A percentile compares a stretch with the other conserved stretches of the same genome.
phyloP scores from a whole-genome alignment of 2,888 invertebrate species.

The Drymonia ruficornis region DNA sequence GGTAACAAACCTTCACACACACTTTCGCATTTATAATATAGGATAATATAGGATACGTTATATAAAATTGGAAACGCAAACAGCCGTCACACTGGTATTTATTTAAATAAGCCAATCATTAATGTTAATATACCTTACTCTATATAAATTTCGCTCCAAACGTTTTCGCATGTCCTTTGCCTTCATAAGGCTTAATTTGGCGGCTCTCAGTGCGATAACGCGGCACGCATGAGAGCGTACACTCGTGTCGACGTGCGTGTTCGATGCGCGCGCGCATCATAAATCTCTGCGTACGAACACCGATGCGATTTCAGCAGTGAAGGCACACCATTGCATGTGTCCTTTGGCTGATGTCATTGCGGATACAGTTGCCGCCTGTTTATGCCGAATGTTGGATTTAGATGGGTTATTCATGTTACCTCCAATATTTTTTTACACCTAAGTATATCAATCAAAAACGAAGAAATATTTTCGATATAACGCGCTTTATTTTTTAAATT shows the following conservation, averaged over 20 bases:
- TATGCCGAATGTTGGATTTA: slow-evolving; percentile 10
- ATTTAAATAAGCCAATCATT: slow-evolving; percentile 8
- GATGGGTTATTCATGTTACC: too few species aligned
- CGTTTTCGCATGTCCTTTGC: slow-evolving; percentile 58
- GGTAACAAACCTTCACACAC: too few species aligned
- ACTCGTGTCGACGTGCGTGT: slow-evolving; percentile 62
- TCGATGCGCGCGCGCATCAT: slow-evolving; percentile 61
- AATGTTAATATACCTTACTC: slow-evolving; percentile 11
- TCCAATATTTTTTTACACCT: too few species aligned
- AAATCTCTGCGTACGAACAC: slow-evolving; percentile 52
- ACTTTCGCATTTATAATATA: too few species aligned
- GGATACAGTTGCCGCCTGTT: slow-evolving; percentile 27
- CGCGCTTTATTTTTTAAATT: too few species aligned
- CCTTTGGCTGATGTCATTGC: slow-evolving; percentile 29
- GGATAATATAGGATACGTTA: too few species aligned
- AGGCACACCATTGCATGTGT: slow-evolving; percentile 38
- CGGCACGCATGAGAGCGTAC: slow-evolving; percentile 62
- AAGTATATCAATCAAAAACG: too few species aligned
- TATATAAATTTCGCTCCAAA: slow-evolving; percentile 49
- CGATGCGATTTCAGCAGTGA: slow-evolving; percentile 38
- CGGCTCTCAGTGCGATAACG: slow-evolving; percentile 60
- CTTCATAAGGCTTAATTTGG: slow-evolving; percentile 78
- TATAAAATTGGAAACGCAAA: not conserved
- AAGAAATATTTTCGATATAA: too few species aligned
- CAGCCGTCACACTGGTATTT: too few species aligned